Conservation (phyloP, 2,888 invertebrate species). For the Diarsia rubi region DNA sequence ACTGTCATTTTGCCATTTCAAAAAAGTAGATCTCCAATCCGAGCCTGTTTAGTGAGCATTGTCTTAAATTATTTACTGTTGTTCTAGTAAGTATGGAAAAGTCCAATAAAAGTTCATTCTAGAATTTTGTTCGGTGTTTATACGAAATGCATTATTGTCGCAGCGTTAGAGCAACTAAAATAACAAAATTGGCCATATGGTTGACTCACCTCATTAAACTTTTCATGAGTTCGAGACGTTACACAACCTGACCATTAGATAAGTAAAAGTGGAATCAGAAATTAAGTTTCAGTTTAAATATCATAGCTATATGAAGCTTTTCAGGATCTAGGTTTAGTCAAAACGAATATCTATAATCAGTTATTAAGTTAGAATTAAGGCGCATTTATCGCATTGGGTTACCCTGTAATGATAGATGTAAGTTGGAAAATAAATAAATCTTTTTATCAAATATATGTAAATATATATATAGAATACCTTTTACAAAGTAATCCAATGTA, state of each 20-base stretch:
- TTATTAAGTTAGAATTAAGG: too few relatives aligned
- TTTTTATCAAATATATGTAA: neutral
- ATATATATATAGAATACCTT: too few relatives aligned
- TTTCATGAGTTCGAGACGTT: neutral
- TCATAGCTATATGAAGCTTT: neutral
- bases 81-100: neutral
- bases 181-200: neutral
- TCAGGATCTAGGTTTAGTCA: neutral
- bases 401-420: too few relatives aligned
- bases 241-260: neutral
- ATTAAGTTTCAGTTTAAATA: neutral
- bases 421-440: too few relatives aligned
- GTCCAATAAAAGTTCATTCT: neutral
- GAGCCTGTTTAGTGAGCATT: neutral
- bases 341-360: neutral
- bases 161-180: too few relatives aligned
- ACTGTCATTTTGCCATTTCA: slow-evolving; percentile 32
- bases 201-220: neutral
- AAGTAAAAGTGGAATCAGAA: neutral
- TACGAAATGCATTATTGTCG: too few relatives aligned
- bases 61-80: neutral
- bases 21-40: neutral
- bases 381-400: too few relatives aligned
- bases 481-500: neutral
- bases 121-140: neutral